These are phyloP conservation scores for Ashinkailepas kermadecensis DNA, from an alignment of 2,888 invertebrate species.

Conservation along the genomic window DNA sequence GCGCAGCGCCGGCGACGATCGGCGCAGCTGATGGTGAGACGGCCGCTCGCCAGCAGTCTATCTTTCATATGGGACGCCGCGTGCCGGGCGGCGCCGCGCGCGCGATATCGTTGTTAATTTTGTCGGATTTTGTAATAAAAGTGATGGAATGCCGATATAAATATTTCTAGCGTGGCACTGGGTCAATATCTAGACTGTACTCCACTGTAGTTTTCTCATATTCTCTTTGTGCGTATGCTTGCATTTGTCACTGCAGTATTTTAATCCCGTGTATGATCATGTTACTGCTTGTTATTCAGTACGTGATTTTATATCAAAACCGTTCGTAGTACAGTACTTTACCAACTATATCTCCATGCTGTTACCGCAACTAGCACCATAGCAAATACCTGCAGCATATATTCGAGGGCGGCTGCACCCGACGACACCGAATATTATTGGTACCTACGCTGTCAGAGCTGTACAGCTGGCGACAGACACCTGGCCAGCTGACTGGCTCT, in stretches of 20 bases:
- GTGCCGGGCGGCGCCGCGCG: background rate
- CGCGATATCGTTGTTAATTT: conserved; percentile 2
- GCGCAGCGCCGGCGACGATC: too few species aligned
- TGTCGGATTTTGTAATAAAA: background rate
- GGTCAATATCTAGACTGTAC: background rate
- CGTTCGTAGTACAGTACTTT: conserved; percentile 4
- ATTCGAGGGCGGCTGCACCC: background rate
- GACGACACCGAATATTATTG: background rate
- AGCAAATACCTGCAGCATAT: background rate
- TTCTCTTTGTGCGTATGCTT: conserved; percentile 15
- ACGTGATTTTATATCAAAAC: conserved; percentile 12
- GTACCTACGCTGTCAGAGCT: background rate
- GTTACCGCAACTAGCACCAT: background rate
- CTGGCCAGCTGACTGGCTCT: background rate
- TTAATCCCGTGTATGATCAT: background rate
- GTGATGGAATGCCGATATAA: background rate
- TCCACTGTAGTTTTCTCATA: conserved; percentile 12
- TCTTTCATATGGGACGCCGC: background rate
- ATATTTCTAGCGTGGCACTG: conserved; percentile 9
- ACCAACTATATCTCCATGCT: background rate
- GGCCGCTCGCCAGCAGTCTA: background rate
- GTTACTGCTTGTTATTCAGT: conserved; percentile 6
- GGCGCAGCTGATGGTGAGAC: background rate
- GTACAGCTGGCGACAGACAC: background rate
- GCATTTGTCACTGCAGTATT: conserved; percentile 16